These are phyloP conservation scores for Percina caprodes DNA, from an alignment of 2,113 vertebrate species.

Conservation along the genomic window DNA sequence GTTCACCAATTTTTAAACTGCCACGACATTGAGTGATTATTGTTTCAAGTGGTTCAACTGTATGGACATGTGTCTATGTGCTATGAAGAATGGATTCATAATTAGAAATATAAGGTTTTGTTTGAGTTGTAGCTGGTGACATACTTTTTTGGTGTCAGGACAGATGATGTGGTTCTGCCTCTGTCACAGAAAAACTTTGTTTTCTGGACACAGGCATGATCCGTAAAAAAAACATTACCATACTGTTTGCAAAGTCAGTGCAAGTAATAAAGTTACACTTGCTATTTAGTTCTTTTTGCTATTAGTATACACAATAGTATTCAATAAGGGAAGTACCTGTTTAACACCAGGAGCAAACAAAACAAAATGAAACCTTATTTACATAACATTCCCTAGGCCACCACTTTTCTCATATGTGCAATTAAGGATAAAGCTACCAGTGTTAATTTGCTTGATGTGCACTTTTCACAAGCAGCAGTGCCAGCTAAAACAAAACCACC, in stretches of 20 bases:
- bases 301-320: constrained; percentile 33
- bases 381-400: constrained; percentile 75
- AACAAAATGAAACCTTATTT: constrained; percentile 76
- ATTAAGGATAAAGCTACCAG: constrained; percentile 81
- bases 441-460: constrained; percentile 83
- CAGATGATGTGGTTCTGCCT: not conserved
- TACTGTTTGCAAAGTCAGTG: constrained; percentile 17
- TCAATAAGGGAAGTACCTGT: constrained; percentile 42
- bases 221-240: not conserved
- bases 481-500: constrained; percentile 72
- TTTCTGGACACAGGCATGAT: not conserved
- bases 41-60: not conserved
- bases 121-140: not conserved
- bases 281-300: too few species aligned
- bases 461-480: constrained; percentile 70
- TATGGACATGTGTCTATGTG: not conserved
- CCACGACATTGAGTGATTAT: not conserved
- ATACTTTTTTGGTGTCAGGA: not conserved
- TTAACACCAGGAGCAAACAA: constrained; percentile 65
- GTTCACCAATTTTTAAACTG: not conserved
- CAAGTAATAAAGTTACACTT: constrained; percentile 19
- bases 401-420: constrained; percentile 79
- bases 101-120: not conserved
- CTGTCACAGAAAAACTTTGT: not conserved
- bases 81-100: not conserved